A percentile compares a stretch with the other conserved stretches of the same genome.
These are phyloP conservation scores for Fistularia tabacaria DNA, from an alignment of 2,797 vertebrate species.

Conservation along the genomic window DNA sequence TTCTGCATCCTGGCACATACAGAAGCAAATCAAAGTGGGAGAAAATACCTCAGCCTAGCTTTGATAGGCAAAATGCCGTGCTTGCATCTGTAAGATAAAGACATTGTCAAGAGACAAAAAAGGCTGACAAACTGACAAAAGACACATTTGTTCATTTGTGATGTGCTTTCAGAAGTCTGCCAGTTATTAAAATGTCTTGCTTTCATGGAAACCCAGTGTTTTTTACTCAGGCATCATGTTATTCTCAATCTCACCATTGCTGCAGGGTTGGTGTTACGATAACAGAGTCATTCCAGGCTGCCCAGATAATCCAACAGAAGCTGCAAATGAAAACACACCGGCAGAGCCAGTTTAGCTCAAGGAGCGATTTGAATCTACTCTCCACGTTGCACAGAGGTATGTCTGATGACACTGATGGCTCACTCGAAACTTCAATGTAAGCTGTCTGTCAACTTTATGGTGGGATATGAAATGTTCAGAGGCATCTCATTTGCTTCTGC, in stretches of 20 bases:
- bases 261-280: slow-evolving; percentile 39
- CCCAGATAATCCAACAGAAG: slow-evolving; percentile 40
- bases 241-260: slow-evolving; percentile 52
- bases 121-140: slow-evolving; percentile 53
- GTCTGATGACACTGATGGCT: slow-evolving; percentile 40
- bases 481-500: slow-evolving; percentile 47
- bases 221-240: slow-evolving; percentile 43
- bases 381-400: slow-evolving; percentile 37
- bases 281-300: slow-evolving; percentile 31
- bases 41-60: slow-evolving; percentile 30
- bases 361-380: slow-evolving; percentile 15
- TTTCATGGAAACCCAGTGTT: slow-evolving; percentile 50
- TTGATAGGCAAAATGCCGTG: slow-evolving; percentile 46
- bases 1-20: slow-evolving; percentile 11
- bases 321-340: slow-evolving; percentile 42
- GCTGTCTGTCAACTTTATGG: slow-evolving; percentile 34
- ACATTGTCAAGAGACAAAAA: slow-evolving; percentile 58
- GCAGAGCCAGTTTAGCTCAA: slow-evolving; percentile 35
- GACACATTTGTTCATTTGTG: slow-evolving; percentile 43
- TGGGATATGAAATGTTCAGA: slow-evolving; percentile 32
- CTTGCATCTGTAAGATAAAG: slow-evolving; percentile 62
- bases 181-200: slow-evolving; percentile 64
- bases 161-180: slow-evolving; percentile 53
- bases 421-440: slow-evolving; percentile 24
- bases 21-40: slow-evolving; percentile 6